Evolutionary conservation across 2,888 invertebrate genomes (phyloP).

Genomic region (Andrena hattorfiana): DNA sequence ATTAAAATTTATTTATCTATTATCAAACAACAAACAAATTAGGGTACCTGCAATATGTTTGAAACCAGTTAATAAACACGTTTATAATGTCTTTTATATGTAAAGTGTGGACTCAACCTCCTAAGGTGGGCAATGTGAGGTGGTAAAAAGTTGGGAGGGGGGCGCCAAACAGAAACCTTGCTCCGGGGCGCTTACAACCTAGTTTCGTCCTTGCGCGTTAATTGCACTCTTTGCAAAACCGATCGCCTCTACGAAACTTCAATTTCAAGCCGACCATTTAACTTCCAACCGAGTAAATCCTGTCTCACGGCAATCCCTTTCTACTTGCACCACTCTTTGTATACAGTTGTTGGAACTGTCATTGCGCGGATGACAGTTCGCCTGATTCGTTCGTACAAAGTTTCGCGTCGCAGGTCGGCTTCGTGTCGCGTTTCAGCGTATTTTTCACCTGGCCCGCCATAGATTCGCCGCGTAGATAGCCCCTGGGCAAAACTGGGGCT

Average conservation of each 20-base stretch:
- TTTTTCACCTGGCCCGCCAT: constrained; percentile 52
- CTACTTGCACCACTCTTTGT: not conserved
- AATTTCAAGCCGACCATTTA: not conserved
- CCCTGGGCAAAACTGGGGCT: constrained; percentile 61
- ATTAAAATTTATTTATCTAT: no score
- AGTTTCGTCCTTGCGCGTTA: no score
- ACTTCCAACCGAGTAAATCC: not conserved
- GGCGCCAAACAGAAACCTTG: no score
- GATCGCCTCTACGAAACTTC: not conserved
- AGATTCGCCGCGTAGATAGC: constrained; percentile 76
- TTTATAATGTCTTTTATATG: no score
- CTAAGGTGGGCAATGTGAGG: no score
- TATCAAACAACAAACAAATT: no score
- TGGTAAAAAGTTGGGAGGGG: no score
- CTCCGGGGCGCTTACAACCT: no score
- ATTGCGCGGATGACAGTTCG: not conserved
- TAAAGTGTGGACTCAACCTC: no score
- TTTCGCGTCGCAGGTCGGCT: constrained; percentile 36
- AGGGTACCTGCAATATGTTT: no score
- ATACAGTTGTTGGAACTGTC: not conserved
- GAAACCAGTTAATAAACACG: no score
- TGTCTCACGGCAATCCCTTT: not conserved
- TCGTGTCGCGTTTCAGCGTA: constrained; percentile 6
- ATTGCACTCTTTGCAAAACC: not conserved
- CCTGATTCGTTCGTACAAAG: constrained; percentile 5